Conservation (phyloP, 1,140 invertebrate genomes). For the Hormaphis cornu region DNA sequence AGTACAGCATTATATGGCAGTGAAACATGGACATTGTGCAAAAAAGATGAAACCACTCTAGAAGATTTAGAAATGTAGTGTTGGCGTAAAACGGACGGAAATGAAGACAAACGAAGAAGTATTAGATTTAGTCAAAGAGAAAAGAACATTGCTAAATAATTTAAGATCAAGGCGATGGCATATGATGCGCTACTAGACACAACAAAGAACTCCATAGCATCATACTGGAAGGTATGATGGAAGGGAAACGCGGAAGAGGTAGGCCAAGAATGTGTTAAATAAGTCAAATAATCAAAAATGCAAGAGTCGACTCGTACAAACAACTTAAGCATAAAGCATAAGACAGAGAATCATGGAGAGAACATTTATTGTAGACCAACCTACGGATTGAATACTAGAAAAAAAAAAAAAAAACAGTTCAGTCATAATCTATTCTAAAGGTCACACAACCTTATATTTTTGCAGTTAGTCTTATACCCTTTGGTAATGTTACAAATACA, state of each 20-base stretch:
- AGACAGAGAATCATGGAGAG: background rate
- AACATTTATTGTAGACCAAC: background rate
- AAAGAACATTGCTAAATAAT: background rate
- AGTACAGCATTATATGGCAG: background rate
- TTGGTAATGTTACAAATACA: too few species aligned
- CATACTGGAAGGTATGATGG: conserved; percentile 14
- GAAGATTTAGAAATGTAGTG: conserved; percentile 38
- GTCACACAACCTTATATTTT: too few species aligned
- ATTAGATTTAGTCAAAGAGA: background rate
- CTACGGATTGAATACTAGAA: too few species aligned
- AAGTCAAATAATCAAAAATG: conserved; percentile 2
- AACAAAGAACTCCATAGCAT: background rate
- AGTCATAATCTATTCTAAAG: too few species aligned
- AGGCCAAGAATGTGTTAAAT: background rate
- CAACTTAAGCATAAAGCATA: background rate
- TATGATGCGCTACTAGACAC: conserved; percentile 1
- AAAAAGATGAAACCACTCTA: conserved; percentile 29
- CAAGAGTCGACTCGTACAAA: background rate
- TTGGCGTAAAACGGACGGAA: conserved; percentile 33
- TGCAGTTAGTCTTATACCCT: too few species aligned
- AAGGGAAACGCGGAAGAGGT: background rate
- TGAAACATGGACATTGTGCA: conserved; percentile 37
- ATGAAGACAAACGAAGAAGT: conserved; percentile 18
- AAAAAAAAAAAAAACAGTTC: too few species aligned
- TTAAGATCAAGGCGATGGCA: background rate